A percentile compares a stretch with the other conserved stretches of the same genome.
These are phyloP conservation scores for Nymphalis io DNA, from an alignment of 1,140 invertebrate genomes.

Conservation along the genomic window DNA sequence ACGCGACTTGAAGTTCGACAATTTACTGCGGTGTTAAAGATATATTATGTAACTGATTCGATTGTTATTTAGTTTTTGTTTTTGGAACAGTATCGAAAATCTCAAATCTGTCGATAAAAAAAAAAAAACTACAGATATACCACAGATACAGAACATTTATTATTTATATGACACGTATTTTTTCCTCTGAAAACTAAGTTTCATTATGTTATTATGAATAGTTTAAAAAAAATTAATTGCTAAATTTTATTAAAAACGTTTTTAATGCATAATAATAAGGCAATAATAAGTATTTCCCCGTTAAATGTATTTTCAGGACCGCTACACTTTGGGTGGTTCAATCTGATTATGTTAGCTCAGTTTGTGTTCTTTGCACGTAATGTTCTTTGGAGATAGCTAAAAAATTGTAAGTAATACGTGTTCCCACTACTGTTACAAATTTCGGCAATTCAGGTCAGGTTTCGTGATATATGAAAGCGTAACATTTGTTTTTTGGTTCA, in stretches of 20 bases:
- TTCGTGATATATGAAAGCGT: constrained; percentile 4
- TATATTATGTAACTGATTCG: background rate
- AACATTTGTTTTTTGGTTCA: background rate
- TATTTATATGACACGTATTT: no score
- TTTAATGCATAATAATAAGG: no score
- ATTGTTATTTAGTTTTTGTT: background rate
- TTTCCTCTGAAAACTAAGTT: no score
- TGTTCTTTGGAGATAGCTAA: constrained; percentile 1
- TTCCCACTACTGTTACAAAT: background rate
- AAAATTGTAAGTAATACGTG: constrained; percentile 8
- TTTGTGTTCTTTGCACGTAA: constrained; percentile 11
- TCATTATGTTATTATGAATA: no score
- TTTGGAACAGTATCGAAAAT: background rate
- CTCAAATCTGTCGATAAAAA: no score
- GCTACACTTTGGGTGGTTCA: background rate
- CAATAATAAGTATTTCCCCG: background rate
- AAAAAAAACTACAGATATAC: no score
- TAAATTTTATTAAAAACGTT: no score
- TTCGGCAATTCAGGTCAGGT: constrained; percentile 1
- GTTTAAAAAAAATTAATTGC: no score
- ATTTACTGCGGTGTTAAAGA: constrained; percentile 9
- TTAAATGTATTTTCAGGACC: background rate
- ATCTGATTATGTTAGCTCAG: constrained; percentile 4
- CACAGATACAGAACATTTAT: no score
- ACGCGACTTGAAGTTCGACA: constrained; percentile 21